Evolutionary conservation across 2,113 vertebrate genomes (phyloP).

Genomic region (Neolamprologus cancellatus): DNA sequence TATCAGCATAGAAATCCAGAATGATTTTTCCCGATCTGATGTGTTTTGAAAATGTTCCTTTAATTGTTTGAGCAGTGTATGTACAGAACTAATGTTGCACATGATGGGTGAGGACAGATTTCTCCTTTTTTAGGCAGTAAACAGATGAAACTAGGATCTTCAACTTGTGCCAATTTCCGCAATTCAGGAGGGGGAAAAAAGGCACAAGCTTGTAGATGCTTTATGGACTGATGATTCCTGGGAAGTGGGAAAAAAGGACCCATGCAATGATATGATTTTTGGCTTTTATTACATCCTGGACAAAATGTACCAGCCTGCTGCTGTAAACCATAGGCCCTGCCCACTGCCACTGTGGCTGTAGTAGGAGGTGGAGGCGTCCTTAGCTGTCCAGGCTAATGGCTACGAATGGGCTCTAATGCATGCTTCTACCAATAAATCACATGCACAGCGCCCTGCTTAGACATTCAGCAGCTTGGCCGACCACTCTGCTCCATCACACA

Average conservation of each 20-base stretch:
- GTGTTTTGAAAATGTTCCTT: background rate
- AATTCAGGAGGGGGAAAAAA: background rate
- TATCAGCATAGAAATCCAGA: background rate
- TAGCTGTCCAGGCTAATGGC: slow-evolving; percentile 67
- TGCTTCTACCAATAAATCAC: slow-evolving; percentile 68
- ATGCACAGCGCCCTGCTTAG: slow-evolving; percentile 45
- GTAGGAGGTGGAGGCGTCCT: slow-evolving; percentile 54
- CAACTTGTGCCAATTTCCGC: background rate
- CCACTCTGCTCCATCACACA: slow-evolving; percentile 45
- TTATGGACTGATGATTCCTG: background rate
- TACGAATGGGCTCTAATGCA: slow-evolving; percentile 60
- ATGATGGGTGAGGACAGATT: background rate
- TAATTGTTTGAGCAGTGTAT: background rate
- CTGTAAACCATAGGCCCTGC: background rate
- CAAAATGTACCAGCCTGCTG: background rate
- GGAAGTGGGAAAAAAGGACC: background rate
- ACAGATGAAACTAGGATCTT: background rate
- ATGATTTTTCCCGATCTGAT: background rate
- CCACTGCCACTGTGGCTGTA: background rate
- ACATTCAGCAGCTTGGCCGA: slow-evolving; percentile 66
- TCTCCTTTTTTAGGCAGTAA: background rate
- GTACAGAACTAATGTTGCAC: background rate
- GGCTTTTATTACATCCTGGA: background rate
- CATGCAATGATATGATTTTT: background rate
- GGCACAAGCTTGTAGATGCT: background rate